phyloP scores from a whole-genome alignment of 2,888 invertebrate genomes.

The Nephrotoma guestfalica region DNA sequence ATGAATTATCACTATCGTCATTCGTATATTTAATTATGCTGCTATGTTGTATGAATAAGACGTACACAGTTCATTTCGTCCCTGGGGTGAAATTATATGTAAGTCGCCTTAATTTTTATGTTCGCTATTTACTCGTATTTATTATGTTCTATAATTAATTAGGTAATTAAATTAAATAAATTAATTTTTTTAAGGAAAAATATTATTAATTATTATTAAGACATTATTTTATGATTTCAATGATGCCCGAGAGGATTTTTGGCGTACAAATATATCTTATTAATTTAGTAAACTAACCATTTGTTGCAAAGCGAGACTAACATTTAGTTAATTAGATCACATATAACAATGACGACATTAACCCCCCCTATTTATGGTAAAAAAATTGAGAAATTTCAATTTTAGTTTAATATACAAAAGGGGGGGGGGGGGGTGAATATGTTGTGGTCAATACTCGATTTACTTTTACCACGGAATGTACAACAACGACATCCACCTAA shows the following conservation, averaged over 20 bases:
- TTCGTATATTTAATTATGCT: background rate
- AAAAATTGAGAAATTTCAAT: no score
- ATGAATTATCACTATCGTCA: background rate
- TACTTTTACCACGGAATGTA: no score
- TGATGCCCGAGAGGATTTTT: background rate
- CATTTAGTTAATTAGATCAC: no score
- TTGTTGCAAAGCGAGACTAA: no score
- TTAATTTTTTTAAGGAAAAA: background rate
- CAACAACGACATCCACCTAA: no score
- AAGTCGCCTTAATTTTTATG: background rate
- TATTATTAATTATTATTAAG: background rate
- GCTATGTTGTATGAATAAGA: background rate
- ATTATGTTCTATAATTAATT: background rate
- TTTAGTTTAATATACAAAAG: no score
- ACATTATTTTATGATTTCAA: background rate
- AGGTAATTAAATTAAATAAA: background rate
- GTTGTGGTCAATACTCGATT: no score
- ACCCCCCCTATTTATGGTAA: no score
- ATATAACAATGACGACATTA: no score
- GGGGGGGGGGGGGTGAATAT: no score
- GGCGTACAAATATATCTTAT: no score
- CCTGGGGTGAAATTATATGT: background rate
- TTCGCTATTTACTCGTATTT: background rate
- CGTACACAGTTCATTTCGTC: background rate
- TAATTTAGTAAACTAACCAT: no score